Evolutionary conservation across 1,140 invertebrate species (phyloP).

Genomic region (Leguminivora glycinivorella): DNA sequence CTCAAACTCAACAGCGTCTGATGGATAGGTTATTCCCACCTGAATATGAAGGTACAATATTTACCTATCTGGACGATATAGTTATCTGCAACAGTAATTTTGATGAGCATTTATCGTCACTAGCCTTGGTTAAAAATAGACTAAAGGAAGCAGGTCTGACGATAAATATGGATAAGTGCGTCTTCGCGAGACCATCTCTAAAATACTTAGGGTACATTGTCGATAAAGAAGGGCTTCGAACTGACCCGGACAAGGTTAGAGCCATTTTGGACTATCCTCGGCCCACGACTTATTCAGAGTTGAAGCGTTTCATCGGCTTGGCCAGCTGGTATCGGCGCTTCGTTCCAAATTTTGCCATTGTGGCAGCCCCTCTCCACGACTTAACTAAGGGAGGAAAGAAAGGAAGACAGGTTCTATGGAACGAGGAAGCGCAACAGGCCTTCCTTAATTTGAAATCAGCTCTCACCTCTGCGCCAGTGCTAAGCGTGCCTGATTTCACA

Average conservation of each 20-base stretch:
- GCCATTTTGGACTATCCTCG: conserved; percentile 39
- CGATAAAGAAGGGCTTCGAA: conserved; percentile 34
- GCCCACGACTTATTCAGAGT: conserved; percentile 48
- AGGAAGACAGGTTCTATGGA: neutral
- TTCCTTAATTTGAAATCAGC: conserved; percentile 9
- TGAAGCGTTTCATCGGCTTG: conserved; percentile 21
- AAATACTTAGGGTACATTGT: conserved; percentile 39
- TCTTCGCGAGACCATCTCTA: conserved; percentile 8
- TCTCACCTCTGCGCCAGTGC: neutral
- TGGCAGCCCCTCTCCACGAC: conserved; percentile 7
- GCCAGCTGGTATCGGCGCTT: conserved; percentile 28
- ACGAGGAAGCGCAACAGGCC: neutral
- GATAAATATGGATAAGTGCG: too few species aligned
- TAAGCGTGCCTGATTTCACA: conserved; percentile 10
- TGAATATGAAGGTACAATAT: too few species aligned
- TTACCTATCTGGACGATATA: conserved; percentile 46
- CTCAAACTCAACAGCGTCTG: conserved; percentile 25
- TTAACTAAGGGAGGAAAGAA: conserved; percentile 24
- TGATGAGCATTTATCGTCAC: conserved; percentile 39
- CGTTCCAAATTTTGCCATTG: conserved; percentile 4
- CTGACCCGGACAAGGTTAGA: conserved; percentile 39
- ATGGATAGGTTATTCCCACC: conserved; percentile 42
- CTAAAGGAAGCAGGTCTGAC: conserved; percentile 28
- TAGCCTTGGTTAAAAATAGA: conserved; percentile 35
- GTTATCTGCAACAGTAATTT: conserved; percentile 41